These are phyloP conservation scores for Galerucella nymphaeae DNA, from an alignment of 2,888 invertebrate genomes.

Conservation along the genomic window DNA sequence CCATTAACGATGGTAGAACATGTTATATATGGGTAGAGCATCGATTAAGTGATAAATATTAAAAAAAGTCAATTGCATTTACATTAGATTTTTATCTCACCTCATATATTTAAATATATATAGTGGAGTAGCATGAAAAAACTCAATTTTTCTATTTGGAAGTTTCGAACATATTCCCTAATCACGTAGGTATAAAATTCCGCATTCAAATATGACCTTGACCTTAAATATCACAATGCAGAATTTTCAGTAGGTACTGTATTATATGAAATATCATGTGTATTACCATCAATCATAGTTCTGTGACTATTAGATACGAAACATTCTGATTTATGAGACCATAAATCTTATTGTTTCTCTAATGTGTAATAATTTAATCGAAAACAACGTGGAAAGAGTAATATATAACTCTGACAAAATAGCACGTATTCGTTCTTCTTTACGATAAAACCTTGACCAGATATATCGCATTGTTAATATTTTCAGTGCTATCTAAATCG, in stretches of 20 bases:
- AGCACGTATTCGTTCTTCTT: not conserved
- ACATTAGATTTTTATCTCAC: too few relatives aligned
- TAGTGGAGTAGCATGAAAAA: too few relatives aligned
- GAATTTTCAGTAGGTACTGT: not conserved
- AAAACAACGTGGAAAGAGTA: not conserved
- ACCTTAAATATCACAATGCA: not conserved
- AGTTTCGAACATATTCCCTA: too few relatives aligned
- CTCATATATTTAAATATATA: too few relatives aligned
- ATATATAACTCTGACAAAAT: not conserved
- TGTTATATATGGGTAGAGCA: too few relatives aligned
- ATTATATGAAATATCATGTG: not conserved
- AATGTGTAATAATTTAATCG: constrained; percentile 12
- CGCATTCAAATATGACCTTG: not conserved
- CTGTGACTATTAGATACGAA: constrained; percentile 5
- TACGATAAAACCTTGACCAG: not conserved
- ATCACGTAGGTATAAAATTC: too few relatives aligned
- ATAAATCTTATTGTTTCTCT: constrained; percentile 16
- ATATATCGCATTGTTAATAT: too few relatives aligned
- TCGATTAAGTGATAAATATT: too few relatives aligned
- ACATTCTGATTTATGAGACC: constrained; percentile 3
- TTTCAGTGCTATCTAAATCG: too few relatives aligned
- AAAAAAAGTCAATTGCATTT: too few relatives aligned
- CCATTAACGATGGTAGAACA: not conserved
- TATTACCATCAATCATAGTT: constrained; percentile 4
- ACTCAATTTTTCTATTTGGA: too few relatives aligned